phyloP scores from a whole-genome alignment of 2,113 vertebrate species.

The Sturnus vulgaris region DNA sequence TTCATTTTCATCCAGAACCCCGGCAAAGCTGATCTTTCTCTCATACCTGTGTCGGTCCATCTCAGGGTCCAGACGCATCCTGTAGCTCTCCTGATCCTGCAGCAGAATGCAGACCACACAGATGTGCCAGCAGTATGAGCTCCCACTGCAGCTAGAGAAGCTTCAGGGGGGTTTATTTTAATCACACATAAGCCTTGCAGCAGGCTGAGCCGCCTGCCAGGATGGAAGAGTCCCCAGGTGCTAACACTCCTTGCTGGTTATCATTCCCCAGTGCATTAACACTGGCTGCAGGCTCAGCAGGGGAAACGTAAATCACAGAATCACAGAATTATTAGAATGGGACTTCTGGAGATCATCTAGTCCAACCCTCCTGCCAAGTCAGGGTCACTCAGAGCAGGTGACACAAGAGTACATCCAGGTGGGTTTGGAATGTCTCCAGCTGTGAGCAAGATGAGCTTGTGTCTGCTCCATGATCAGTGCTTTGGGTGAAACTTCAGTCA shows the following conservation, averaged over 20 bases:
- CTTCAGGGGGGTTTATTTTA: background rate
- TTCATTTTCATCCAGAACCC: conserved; percentile 93
- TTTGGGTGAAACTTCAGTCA: background rate
- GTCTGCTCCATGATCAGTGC: background rate
- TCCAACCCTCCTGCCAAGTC: background rate
- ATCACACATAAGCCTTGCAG: background rate
- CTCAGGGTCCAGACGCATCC: conserved; percentile 91
- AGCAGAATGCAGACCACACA: background rate
- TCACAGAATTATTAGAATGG: background rate
- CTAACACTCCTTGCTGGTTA: background rate
- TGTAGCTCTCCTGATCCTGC: conserved; percentile 93
- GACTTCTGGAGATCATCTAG: background rate
- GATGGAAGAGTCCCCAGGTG: background rate
- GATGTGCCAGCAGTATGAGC: background rate
- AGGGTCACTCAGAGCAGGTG: background rate
- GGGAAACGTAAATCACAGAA: background rate
- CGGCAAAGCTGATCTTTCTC: conserved; percentile 98
- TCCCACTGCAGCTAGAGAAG: background rate
- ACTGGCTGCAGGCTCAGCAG: background rate
- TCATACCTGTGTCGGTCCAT: conserved; percentile 95
- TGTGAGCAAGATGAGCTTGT: background rate
- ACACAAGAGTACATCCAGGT: background rate
- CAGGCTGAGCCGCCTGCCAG: background rate
- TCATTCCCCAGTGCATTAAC: background rate
- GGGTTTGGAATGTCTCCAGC: background rate